Conservation (phyloP, 2,113 vertebrate species). For the Diadophis punctatus region DNA sequence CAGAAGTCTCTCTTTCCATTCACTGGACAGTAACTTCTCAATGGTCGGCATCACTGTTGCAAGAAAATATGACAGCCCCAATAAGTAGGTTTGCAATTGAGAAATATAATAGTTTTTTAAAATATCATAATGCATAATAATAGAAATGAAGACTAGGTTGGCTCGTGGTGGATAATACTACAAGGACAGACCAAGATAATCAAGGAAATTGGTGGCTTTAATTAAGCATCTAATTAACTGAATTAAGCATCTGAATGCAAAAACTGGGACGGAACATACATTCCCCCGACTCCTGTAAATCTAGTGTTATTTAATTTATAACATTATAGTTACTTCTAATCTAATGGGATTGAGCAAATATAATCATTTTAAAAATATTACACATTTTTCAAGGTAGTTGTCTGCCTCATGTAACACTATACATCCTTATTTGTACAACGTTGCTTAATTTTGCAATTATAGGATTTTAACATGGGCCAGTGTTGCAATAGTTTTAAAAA, state of each 20-base stretch:
- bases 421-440: not conserved
- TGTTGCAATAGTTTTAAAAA: not conserved
- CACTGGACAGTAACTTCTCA: conserved; percentile 87
- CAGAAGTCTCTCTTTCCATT: conserved; percentile 90
- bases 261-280: not conserved
- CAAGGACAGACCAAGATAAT: not conserved
- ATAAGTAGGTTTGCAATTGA: not conserved
- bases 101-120: not conserved
- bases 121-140: not conserved
- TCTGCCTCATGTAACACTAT: not conserved
- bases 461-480: not conserved
- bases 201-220: not conserved
- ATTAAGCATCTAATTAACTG: not conserved
- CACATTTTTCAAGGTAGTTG: no score
- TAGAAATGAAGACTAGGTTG: not conserved
- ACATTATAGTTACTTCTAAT: not conserved
- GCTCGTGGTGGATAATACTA: not conserved
- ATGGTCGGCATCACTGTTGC: conserved; percentile 86
- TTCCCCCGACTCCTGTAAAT: not conserved
- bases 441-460: not conserved
- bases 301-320: not conserved
- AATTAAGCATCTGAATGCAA: not conserved
- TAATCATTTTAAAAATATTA: no score
- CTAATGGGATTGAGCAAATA: not conserved
- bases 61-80: rapidly evolving